A percentile compares a stretch with the other conserved stretches of the same genome.
Evolutionary conservation across 2,888 invertebrate genomes (phyloP).

Genomic region (Scrobipalpa costella): DNA sequence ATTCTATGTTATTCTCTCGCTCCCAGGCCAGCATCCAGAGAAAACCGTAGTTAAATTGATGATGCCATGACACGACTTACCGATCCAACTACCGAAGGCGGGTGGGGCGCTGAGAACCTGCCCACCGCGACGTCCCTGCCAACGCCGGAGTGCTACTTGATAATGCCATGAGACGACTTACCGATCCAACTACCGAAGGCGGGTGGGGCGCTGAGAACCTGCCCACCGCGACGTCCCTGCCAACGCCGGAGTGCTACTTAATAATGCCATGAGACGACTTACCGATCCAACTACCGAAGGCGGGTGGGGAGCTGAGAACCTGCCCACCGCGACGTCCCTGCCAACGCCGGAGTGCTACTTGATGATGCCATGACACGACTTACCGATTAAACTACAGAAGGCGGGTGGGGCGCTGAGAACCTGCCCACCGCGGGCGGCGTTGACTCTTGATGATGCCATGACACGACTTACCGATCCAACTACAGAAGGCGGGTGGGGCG

Average conservation of each 20-base stretch:
- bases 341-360: constrained; percentile 41
- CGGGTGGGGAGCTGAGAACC: constrained; percentile 5
- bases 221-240: not conserved
- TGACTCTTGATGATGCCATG: too few species aligned
- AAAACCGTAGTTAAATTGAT: too few species aligned
- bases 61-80: not conserved
- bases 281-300: not conserved
- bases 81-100: not conserved
- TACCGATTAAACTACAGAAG: not conserved
- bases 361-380: too few species aligned
- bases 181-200: not conserved
- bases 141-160: constrained; percentile 42
- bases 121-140: not conserved
- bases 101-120: not conserved
- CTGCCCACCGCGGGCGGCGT: not conserved
- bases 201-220: constrained; percentile 1
- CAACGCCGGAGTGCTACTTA: constrained; percentile 42
- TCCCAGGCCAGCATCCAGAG: too few species aligned
- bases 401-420: constrained; percentile 6
- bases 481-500: not conserved
- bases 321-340: not conserved
- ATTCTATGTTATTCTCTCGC: too few species aligned
- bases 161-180: not conserved
- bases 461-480: not conserved
- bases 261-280: not conserved